Conservation (phyloP, 2,113 vertebrate species). For the Rhinolophus sinicus region DNA sequence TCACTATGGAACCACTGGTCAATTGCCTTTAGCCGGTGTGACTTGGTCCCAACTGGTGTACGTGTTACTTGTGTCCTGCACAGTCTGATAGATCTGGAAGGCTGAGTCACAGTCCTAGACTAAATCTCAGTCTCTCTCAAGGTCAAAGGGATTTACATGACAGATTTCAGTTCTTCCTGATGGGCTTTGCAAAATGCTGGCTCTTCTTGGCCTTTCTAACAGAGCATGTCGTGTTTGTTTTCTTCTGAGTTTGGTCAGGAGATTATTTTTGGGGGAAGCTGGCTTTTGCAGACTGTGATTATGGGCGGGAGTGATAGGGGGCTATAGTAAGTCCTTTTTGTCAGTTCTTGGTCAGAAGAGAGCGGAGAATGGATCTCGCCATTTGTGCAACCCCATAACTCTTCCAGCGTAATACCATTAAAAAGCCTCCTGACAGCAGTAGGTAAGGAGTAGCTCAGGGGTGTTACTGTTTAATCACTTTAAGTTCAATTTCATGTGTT, state of each 20-base stretch:
- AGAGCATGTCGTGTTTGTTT: background rate
- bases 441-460: background rate
- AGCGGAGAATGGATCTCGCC: background rate
- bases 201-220: background rate
- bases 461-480: conserved; percentile 43
- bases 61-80: background rate
- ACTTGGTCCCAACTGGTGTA: background rate
- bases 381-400: background rate
- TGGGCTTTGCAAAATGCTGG: background rate
- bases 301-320: background rate
- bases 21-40: background rate
- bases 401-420: background rate
- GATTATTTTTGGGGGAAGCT: background rate
- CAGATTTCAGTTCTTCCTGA: background rate
- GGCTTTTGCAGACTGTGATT: background rate
- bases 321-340: background rate
- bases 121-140: background rate
- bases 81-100: background rate
- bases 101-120: background rate
- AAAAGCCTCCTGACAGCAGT: background rate
- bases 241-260: background rate
- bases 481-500: background rate
- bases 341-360: conserved; percentile 19
- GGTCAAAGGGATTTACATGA: background rate
- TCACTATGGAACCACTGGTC: background rate